Conservation (phyloP, 2,113 vertebrate species). For the Colinus virginianus region DNA sequence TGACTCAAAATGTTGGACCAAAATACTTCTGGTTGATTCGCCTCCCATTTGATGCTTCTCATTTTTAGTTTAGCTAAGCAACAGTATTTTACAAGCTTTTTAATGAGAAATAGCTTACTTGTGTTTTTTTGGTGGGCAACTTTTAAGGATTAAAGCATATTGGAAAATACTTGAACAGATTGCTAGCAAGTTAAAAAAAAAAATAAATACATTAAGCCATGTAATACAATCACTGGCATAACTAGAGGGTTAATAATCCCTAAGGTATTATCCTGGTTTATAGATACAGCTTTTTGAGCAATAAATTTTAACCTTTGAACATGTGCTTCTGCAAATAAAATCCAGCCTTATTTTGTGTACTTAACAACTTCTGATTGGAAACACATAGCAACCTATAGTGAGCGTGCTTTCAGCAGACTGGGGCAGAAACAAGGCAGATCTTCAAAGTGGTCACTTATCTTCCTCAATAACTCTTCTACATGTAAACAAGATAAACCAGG, state of each 20-base stretch:
- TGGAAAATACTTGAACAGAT: constrained; percentile 15
- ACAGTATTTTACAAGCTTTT: background rate
- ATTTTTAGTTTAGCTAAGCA: background rate
- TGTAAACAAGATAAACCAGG: constrained; percentile 73
- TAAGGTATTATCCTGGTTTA: constrained; percentile 57
- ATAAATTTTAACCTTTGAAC: constrained; percentile 74
- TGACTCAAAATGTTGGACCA: background rate
- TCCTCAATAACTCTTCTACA: constrained; percentile 66
- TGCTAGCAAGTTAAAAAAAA: background rate
- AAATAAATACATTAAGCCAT: background rate
- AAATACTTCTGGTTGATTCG: background rate
- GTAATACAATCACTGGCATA: constrained; percentile 37
- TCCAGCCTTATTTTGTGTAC: constrained; percentile 72
- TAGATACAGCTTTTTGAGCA: constrained; percentile 70
- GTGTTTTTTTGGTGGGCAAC: background rate
- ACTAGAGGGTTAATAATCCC: constrained; percentile 68
- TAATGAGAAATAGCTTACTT: background rate
- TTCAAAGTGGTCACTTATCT: constrained; percentile 76
- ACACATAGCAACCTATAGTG: constrained; percentile 66
- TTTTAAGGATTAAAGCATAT: constrained; percentile 9
- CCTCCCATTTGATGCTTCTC: background rate
- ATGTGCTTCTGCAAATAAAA: constrained; percentile 71
- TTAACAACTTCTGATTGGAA: constrained; percentile 70
- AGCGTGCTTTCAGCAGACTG: constrained; percentile 62
- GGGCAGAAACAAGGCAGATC: constrained; percentile 58